Percentiles rank a stretch among this genome's conserved stretches.
phyloP scores from a whole-genome alignment of 2,888 invertebrate species.

The Ceramica pisi region DNA sequence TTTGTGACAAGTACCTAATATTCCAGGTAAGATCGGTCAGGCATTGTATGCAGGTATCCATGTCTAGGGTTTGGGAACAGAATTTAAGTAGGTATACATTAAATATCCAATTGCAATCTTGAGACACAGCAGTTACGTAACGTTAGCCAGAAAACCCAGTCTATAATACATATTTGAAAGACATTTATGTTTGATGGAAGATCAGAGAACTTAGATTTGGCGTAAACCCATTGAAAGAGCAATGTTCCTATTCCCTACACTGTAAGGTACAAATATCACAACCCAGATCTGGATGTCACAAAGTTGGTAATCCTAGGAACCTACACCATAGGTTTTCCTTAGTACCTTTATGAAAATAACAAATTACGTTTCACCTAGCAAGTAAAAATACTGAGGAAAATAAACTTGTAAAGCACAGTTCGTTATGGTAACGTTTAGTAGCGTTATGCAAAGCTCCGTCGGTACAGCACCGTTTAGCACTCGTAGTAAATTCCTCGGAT shows the following conservation, averaged over 20 bases:
- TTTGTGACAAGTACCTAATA: background rate
- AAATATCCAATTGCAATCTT: background rate
- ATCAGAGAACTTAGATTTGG: too few species aligned
- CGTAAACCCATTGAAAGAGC: too few species aligned
- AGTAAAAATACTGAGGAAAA: slow-evolving; percentile 28
- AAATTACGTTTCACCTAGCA: background rate
- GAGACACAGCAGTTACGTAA: background rate
- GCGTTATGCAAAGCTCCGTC: slow-evolving; percentile 60
- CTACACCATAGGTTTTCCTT: background rate
- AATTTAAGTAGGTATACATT: background rate
- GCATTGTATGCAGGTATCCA: background rate
- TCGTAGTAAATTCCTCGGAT: slow-evolving; percentile 77
- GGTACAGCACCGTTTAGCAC: slow-evolving; percentile 74
- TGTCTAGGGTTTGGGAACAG: background rate
- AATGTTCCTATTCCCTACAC: too few species aligned
- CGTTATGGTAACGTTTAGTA: slow-evolving; percentile 47
- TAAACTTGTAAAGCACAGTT: slow-evolving; percentile 46
- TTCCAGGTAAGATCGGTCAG: background rate
- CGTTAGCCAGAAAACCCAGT: background rate
- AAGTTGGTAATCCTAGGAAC: background rate
- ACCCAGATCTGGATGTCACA: background rate
- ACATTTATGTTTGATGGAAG: background rate
- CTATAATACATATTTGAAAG: background rate
- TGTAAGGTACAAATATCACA: too few species aligned
- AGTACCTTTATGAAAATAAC: slow-evolving; percentile 3